Base-by-base conservation (phyloP, 1,140 invertebrate genomes). In the Drosophila grimshawi region DNA sequence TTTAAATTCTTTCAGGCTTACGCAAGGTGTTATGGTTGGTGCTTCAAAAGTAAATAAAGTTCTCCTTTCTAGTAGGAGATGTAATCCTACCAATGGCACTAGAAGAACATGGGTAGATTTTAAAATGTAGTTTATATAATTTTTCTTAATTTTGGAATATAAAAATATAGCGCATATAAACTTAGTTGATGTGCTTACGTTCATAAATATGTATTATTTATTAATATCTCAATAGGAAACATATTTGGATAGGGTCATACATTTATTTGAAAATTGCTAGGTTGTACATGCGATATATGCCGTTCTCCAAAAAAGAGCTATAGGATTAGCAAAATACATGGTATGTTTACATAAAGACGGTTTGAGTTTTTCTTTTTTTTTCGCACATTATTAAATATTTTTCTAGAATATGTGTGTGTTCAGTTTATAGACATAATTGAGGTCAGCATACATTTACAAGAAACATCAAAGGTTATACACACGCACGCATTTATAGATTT, bases 381-480 rank as follows among this genome's bases (percentile, higher is more conserved):
- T 67, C 57, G 56, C 67, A 60, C 57, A 48, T 67, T 68, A 33
- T 64, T 73, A 73, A 64, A 65, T 76, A 63, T 39, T 81, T 45
- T 48, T 61, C 60, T 45, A 75, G 59, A 51, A 76, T 49, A 55
- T 82, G 71, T 80, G 69, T 76, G 81, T 83, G 70, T 68, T 89
- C 75, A 88, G 86, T 90, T 88, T 88, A 86, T 85, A 88, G 85
- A 88, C 85, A 76, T 88, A 89, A 88, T 88, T 88, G 85, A 88
- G 85, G 86, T 88, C 85, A 81, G 80, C 65, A 78, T 74, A 81
- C 72, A 76, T 46, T 86, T 78, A 74, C 73, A 78, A 79, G 59
- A 82, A 80, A 88, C 83, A 88, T 80, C 82, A 72, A 82, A 88
- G 68, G 70, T 81, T 79, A 86, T 66, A 81, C 62, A 81, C 51